A percentile compares a stretch with the other conserved stretches of the same genome.
These are phyloP conservation scores for Poeciliopsis paucimaculata DNA, from an alignment of 2,797 vertebrate genomes.

Conservation along the genomic window DNA sequence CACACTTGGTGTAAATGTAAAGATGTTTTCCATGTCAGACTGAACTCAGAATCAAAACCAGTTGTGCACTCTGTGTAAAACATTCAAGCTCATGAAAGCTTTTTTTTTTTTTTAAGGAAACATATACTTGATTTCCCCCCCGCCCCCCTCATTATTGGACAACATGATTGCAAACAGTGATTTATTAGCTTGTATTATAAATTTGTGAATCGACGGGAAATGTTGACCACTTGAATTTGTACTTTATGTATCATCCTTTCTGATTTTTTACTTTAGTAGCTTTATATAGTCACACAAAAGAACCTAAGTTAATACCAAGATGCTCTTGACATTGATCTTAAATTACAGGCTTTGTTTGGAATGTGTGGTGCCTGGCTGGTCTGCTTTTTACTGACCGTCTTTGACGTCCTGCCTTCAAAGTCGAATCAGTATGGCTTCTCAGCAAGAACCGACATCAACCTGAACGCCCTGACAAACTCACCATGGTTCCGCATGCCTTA, in stretches of 20 bases:
- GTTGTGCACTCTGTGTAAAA: not conserved
- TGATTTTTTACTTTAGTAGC: not conserved
- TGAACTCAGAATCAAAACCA: not conserved
- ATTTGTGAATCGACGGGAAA: not conserved
- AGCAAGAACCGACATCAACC: slow-evolving; percentile 81
- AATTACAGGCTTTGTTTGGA: slow-evolving; percentile 78
- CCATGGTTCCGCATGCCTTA: slow-evolving; percentile 84
- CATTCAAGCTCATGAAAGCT: not conserved
- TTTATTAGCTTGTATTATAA: not conserved
- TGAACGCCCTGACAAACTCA: slow-evolving; percentile 77
- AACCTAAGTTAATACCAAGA: not conserved
- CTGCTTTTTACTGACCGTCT: slow-evolving; percentile 82
- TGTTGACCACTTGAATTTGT: not conserved
- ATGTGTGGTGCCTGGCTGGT: slow-evolving; percentile 84
- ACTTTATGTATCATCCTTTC: not conserved
- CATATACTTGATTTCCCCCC: not conserved
- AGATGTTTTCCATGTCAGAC: not conserved
- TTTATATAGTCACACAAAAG: not conserved
- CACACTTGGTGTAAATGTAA: not conserved
- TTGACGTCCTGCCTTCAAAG: slow-evolving; percentile 75
- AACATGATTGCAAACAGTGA: not conserved
- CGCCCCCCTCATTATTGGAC: not conserved
- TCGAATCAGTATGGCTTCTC: slow-evolving; percentile 76
- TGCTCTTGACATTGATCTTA: not conserved
- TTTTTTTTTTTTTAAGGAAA: not conserved